phyloP scores from a whole-genome alignment of 1,140 invertebrate genomes.

The Agraylea sexmaculata region DNA sequence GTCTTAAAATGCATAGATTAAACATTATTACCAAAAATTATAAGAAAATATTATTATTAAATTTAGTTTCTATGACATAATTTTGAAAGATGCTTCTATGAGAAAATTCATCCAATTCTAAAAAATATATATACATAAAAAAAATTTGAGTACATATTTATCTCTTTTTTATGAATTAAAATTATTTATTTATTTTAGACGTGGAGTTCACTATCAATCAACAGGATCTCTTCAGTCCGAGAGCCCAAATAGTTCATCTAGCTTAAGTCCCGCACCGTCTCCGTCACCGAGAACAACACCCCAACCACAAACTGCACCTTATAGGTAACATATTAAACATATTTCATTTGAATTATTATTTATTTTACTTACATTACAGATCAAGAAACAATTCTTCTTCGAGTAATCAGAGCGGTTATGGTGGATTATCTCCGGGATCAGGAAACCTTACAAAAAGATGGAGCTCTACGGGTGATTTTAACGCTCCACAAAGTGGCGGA shows the following conservation, averaged over 20 bases:
- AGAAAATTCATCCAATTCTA: too few species aligned
- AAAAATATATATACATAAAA: too few species aligned
- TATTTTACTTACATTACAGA: slow-evolving; percentile 23
- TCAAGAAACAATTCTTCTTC: slow-evolving; percentile 39
- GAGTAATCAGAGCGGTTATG: slow-evolving; percentile 30
- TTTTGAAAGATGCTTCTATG: too few species aligned
- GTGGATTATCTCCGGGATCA: slow-evolving; percentile 25
- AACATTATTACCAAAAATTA: too few species aligned
- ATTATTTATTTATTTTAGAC: slow-evolving; percentile 33
- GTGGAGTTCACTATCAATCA: slow-evolving; percentile 70
- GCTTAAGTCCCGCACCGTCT: slow-evolving; percentile 69
- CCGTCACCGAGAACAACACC: slow-evolving; percentile 67
- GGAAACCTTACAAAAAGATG: slow-evolving; percentile 57
- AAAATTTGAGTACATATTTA: too few species aligned
- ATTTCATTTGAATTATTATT: background rate
- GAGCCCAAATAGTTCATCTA: slow-evolving; percentile 71
- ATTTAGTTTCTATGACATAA: too few species aligned
- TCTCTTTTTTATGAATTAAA: background rate
- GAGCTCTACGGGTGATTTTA: slow-evolving; percentile 73
- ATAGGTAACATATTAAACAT: slow-evolving; percentile 12
- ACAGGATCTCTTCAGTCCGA: slow-evolving; percentile 71
- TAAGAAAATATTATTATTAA: too few species aligned
- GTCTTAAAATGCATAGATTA: too few species aligned
- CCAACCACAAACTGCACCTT: slow-evolving; percentile 37
- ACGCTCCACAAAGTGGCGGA: slow-evolving; percentile 27